Conservation (phyloP, 2,797 vertebrate species). For the Synaphobranchus kaupii region DNA sequence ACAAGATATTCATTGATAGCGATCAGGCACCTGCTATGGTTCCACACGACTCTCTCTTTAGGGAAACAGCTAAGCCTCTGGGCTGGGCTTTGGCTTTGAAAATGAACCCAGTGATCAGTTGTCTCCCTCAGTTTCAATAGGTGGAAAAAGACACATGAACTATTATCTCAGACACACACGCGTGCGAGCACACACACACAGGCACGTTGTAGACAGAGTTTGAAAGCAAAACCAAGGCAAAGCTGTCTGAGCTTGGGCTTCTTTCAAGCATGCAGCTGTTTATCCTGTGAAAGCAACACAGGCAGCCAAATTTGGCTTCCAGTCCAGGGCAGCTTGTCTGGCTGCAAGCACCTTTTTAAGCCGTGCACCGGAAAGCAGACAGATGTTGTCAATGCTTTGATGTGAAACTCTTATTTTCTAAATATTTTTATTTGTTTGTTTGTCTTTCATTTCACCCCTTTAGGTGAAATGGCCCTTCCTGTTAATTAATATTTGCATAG, state of each 20-base stretch:
- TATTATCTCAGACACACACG: neutral
- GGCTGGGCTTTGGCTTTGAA: neutral
- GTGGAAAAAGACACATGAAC: slow-evolving; percentile 4
- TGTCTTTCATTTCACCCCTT: slow-evolving; percentile 3
- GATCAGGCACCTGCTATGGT: neutral
- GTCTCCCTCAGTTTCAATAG: slow-evolving; percentile 3
- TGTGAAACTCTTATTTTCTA: slow-evolving; percentile 7
- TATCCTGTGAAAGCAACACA: slow-evolving; percentile 5
- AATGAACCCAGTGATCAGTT: slow-evolving; percentile 14
- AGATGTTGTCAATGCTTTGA: slow-evolving; percentile 16
- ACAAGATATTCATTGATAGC: neutral
- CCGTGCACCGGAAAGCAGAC: neutral
- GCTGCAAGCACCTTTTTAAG: slow-evolving; percentile 15
- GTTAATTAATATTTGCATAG: slow-evolving; percentile 2
- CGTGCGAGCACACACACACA: neutral
- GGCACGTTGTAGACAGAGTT: neutral
- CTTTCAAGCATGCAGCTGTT: slow-evolving; percentile 21
- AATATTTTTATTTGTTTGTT: slow-evolving; percentile 6
- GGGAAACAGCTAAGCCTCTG: neutral
- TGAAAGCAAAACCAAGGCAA: neutral
- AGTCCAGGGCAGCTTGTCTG: slow-evolving; percentile 6
- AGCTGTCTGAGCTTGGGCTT: neutral
- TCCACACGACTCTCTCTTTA: neutral
- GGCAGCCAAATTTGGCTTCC: neutral
- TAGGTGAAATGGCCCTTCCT: neutral